A percentile compares a stretch with the other conserved stretches of the same genome.
Conservation (phyloP, 2,113 vertebrate species). For the Trogon surrucura region DNA sequence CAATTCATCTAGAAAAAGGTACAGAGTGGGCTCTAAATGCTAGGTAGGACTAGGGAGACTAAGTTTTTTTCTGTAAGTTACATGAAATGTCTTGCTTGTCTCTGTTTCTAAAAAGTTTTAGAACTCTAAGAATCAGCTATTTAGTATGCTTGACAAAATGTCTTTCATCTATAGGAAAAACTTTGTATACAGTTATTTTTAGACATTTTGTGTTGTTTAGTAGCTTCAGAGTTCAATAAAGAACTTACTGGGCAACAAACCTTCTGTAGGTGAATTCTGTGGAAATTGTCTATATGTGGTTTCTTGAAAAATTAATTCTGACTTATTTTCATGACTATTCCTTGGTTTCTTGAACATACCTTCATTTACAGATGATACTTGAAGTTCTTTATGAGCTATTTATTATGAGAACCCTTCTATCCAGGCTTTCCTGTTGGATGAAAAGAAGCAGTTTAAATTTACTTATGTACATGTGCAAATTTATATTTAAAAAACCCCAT, state of each 20-base stretch:
- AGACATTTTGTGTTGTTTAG: neutral
- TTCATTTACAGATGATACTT: neutral
- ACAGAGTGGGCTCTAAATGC: neutral
- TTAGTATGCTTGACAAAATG: neutral
- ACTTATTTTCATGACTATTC: neutral
- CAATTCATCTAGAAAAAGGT: neutral
- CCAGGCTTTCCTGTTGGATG: neutral
- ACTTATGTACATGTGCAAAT: neutral
- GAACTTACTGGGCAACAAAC: neutral
- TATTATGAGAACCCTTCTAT: neutral
- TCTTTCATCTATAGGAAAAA: neutral
- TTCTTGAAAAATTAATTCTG: neutral
- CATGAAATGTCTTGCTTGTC: neutral
- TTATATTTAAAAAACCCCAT: neutral
- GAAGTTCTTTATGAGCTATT: neutral
- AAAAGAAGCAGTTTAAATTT: neutral
- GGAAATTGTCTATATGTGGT: neutral
- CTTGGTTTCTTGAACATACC: neutral
- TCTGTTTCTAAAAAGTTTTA: neutral
- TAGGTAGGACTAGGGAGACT: neutral
- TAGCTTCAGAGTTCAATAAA: neutral
- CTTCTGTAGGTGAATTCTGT: neutral
- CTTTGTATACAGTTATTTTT: neutral
- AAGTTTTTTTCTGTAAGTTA: neutral
- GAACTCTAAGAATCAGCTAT: neutral